Evolutionary conservation across 2,113 vertebrate species (phyloP), one percentile per base, ranked within the genome.

Genomic region (Tyto alba): DNA sequence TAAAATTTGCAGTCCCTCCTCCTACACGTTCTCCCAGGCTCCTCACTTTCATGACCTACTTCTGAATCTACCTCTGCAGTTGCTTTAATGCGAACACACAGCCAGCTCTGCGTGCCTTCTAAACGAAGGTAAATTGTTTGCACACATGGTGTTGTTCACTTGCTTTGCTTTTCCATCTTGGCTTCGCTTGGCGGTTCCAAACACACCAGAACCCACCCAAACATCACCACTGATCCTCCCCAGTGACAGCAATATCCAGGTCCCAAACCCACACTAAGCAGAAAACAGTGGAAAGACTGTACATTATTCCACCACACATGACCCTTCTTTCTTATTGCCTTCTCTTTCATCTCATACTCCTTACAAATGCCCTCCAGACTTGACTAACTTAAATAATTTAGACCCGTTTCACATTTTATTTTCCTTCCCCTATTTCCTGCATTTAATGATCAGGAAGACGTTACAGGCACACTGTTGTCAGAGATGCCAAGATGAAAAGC

Each of bases 61-160:
- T 67, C 67, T 19, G 59, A 34, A 29, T 7, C 41, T 5, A 6
- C 30, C 41, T 29, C 77, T 1, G 0, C 48, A 23, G 30, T 6
- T 1, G 0, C 40, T 10, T 3, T 34, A 26, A 16, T 0, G 22
- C 23, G 53, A 27, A 11, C 3, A 20, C 2, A 1, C 7, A 13
- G 36, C 57, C 73, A 20, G 50, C 66, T 27, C 89, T 13, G 17
- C 53, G 22, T 10, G 2, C 40, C 69, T 19, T 4, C 21, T 3
- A 5, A 38, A n/a, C 1, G 2, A 6, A 3, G 38, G 36, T 9
- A 38, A 59, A 32, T 4, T 4, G 32, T 45, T 25, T 7, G 41
- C 63, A 40, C 25, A 30, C 6, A 1, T 25, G 67, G 34, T 10
- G 7, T 16, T 1, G 3, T 6, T 47, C 1, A 0, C 52, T 22